Conservation (phyloP, 2,113 vertebrate genomes). For the Odontesthes bonariensis region DNA sequence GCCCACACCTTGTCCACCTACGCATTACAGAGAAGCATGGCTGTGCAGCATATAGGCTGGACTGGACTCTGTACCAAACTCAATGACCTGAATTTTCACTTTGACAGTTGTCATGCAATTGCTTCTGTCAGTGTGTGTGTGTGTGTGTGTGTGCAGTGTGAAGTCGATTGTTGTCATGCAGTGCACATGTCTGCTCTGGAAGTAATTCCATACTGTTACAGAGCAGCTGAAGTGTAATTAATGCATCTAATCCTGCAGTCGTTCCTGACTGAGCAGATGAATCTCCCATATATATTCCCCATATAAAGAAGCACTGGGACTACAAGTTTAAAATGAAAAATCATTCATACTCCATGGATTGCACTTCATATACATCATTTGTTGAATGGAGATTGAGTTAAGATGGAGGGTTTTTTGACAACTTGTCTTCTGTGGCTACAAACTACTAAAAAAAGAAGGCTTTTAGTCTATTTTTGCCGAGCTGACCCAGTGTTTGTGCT, state of each 20-base stretch:
- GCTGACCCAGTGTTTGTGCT: neutral
- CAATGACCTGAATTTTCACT: slow-evolving; percentile 65
- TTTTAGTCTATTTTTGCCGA: neutral
- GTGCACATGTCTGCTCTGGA: slow-evolving; percentile 22
- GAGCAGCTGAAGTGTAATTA: slow-evolving; percentile 32
- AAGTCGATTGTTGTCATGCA: slow-evolving; percentile 28
- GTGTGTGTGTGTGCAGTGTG: slow-evolving; percentile 13
- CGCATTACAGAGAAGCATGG: slow-evolving; percentile 61
- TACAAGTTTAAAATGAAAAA: slow-evolving; percentile 1
- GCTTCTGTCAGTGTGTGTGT: slow-evolving; percentile 46
- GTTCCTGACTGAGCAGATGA: neutral
- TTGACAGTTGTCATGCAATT: slow-evolving; percentile 65
- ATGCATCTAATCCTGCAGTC: neutral
- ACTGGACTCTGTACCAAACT: slow-evolving; percentile 59
- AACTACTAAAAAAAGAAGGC: too few relatives aligned
- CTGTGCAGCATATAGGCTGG: slow-evolving; percentile 64
- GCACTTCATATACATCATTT: neutral
- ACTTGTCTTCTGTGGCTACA: too few relatives aligned
- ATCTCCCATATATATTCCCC: neutral
- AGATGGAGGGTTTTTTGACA: too few relatives aligned
- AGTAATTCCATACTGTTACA: slow-evolving; percentile 12
- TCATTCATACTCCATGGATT: neutral
- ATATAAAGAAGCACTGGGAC: neutral
- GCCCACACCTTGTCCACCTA: slow-evolving; percentile 78
- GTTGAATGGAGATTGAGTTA: too few relatives aligned